Evolutionary conservation across 2,797 vertebrate genomes (phyloP), one percentile per base, ranked within the genome.

Genomic region (Limosa lapponica): DNA sequence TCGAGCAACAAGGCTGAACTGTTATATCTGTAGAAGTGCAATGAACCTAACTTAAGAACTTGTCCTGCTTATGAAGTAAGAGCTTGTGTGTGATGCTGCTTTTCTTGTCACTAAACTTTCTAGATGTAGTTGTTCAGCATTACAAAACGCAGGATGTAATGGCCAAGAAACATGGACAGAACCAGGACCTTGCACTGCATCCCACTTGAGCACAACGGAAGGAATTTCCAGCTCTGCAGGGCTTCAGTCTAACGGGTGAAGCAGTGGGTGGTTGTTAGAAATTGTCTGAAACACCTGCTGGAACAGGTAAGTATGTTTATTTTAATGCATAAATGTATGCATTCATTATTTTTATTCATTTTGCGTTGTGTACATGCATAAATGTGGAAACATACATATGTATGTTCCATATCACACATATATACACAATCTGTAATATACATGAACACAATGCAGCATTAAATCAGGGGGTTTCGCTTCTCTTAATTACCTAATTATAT

Each of bases 401-500:
- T 74, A 71, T 85, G 74, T 92, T 93, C 77, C 17, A 0, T 90
- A 41, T 88, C 67, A 30, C 67, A 14, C 43, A 15, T 8, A 30
- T 9, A 44, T 69, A 72, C 43, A 27, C 77, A 70, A 44, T 54
- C 93, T 80, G 82, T 57, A 54, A 28, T 54, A 32, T 22, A 55
- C 48, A 14, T 12, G 48, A 80, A 59, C 75, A 91, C 84, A 95
- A 74, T 57, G 61, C 82, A 62, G 72, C 84, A 48, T 32, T 69
- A 82, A 92, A 94, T 74, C 90, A 77, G 49, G 74, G 78, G n/a
- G 1, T 57, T 83, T 83, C 0, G 0, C 91, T 93, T 59, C 81
- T 91, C 85, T 74, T 97, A 96, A 97, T 97, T 96, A 96, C 74
- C 94, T 93, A 85, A 97, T 96, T 96, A 94, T 41, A 94, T 80